Evolutionary conservation across 1,140 invertebrate genomes (phyloP), one percentile per base, ranked within the genome.

Genomic region (Zaprionus inermis): DNA sequence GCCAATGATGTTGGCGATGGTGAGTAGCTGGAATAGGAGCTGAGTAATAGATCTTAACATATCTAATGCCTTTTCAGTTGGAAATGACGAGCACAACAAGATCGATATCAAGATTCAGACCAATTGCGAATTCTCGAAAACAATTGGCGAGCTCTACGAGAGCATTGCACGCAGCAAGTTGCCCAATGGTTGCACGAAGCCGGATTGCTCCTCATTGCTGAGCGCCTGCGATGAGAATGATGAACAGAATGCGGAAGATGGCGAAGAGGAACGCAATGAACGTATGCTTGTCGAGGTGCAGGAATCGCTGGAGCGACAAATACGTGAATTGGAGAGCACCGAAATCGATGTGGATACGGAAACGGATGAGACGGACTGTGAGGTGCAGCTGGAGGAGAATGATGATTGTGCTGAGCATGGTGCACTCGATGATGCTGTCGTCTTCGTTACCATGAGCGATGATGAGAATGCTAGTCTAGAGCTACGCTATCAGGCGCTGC

Each of bases 301-400:
- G 91, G 96, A 96, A 72, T 93, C 94, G 1, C 82, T 97, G n/a
- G 96, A 96, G 74, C 94, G 96, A 56, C 96, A 97, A 91, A 97
- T 97, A 70, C 93, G 95, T 57, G 96, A 97, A 89, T 93, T 96
- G 54, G 93, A 97, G 91, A 96, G 95, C 24, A 95, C 96, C 0
- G 97, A 97, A 86, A 96, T 96, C 66, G 96, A 96, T 92, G 93
- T 96, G 24, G 96, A 97, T 77, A 96, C 96, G 0, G 96, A 97
- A 92, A 96, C 96, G 1, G 96, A 97, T 91, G 96, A 96, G 72
- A 95, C 95, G 7, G 95, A 95, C 32, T 84, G 90, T 46, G 92
- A 92, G 34, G 91, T 91, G 22, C 81, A 79, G 69, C 68, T 85
- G 20, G 79, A 91, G 12, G 91, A 91, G 68, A 76, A 80, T 12